Percentiles rank a stretch among this genome's conserved stretches.
phyloP scores from a whole-genome alignment of 1,140 invertebrate species.

The Drosophila obscura region DNA sequence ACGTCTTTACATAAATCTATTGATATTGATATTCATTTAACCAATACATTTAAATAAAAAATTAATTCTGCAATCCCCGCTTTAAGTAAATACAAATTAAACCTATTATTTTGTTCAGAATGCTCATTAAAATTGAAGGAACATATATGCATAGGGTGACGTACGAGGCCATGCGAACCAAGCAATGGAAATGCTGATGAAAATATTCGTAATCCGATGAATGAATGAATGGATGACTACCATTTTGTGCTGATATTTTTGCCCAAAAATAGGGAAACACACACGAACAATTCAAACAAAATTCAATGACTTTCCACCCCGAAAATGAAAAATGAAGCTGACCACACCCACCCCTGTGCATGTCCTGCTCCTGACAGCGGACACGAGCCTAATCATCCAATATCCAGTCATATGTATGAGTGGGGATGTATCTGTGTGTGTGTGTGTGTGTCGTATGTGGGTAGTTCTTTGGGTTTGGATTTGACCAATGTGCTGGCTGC shows the following conservation, averaged over 20 bases:
- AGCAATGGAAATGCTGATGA: too few species aligned
- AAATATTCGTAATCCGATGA: background rate
- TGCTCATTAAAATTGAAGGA: too few species aligned
- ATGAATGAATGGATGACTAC: conserved; percentile 14
- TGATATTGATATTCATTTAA: too few species aligned
- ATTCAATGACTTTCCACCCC: conserved; percentile 36
- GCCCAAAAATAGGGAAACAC: conserved; percentile 6
- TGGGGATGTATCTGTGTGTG: conserved; percentile 2
- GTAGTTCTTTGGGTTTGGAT: conserved; percentile 30
- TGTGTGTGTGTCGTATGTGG: conserved; percentile 14
- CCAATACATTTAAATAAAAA: too few species aligned
- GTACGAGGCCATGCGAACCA: too few species aligned
- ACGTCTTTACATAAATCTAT: too few species aligned
- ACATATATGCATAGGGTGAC: too few species aligned
- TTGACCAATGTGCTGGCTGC: conserved; percentile 70
- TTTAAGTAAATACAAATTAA: too few species aligned
- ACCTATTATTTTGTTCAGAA: too few species aligned
- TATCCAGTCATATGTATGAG: conserved; percentile 1
- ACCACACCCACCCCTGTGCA: conserved; percentile 38
- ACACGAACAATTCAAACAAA: conserved; percentile 19
- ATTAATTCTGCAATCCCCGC: too few species aligned
- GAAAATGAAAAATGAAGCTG: conserved; percentile 16
- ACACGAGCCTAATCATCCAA: conserved; percentile 41
- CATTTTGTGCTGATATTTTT: conserved; percentile 31
- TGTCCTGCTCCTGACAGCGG: conserved; percentile 25